Evolutionary conservation across 2,113 vertebrate species (phyloP), one percentile per base, ranked within the genome.

Genomic region (Pyrgilauda ruficollis): DNA sequence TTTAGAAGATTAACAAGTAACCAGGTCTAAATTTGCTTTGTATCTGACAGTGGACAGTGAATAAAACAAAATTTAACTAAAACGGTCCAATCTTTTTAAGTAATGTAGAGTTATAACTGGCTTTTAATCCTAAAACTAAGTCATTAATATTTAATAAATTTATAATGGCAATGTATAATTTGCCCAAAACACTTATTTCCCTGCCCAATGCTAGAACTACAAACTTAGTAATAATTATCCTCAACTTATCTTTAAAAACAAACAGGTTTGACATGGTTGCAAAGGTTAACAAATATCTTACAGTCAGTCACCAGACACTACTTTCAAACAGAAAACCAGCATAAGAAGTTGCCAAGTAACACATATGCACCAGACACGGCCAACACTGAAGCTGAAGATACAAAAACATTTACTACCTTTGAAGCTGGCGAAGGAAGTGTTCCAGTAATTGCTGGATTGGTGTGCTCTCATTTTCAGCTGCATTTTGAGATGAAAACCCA

Each of bases 371-470:
- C 30, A 91, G 53, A 58, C 26, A 13, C 3, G 2, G 17, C 10
- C 3, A 2, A 58, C n/a, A 72, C 7, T 41, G 39, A 41, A 50
- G 39, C 18, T 69, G n/a, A 17, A 47, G 27, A 30, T 19, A 78
- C 17, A 52, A 35, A 9, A 6, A 59, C 0, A 0, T 33, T 84
- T 7, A 15, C 96, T 96, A 99, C 99, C 99, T 99, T 88, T 99
- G 99, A 58, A 99, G 97, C 96, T 99, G 99, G 31, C 99, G 98
- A 81, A 99, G 97, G 84, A 99, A 99, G 94, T 99, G 99, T 79
- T 99, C 99, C 26, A 99, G 96, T 41, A 99, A 98, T 37, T 99
- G 99, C 87, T 99, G 99, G 35, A 99, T 98, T 1, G 99, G 99
- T 3, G 99, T 99, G 72, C 98, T 99, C 94, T 99, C 99, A 28